Base-by-base conservation (phyloP, 2,888 invertebrate genomes). In the Melinaea marsaeus region DNA sequence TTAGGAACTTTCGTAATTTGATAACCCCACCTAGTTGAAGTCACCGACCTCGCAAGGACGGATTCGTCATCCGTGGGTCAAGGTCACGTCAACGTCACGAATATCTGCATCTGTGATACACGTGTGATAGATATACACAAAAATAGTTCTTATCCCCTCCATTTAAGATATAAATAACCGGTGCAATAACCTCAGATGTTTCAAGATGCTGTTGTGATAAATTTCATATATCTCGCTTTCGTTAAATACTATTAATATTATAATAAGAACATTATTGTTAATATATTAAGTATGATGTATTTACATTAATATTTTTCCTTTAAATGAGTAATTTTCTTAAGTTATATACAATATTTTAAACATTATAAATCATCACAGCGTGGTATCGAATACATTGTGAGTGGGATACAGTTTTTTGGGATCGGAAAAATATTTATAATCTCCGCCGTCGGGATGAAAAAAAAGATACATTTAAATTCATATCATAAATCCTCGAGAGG, bases 31-130 rank as follows among this genome's bases (percentile, higher is more conserved):
- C 69, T 76, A 74, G 78, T 81, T 80, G 55, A 59, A 63, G 71
- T 83, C 85, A 78, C 73, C 79, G 88, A 87, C 86, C 88, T 79
- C 83, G 77, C 90, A 90, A 90, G 90, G 90, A 87, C 89, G 88
- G 82, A 82, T 88, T 82, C 84, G 88, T 90, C 89, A 90, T 85
- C 78, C 79, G 76, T 74, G 68, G 86, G 87, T 86, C 89, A 90
- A 89, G 90, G 90, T 83, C 85, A 85, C 84, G 81, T 81, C 86
- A 82, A 82, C 83, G 83, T 79, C 78, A 77, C 76, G 66, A 79
- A 81, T 84, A 85, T 87, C 87, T 88, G 86, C 86, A 87, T 86
- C 86, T 86, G 85, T 79, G 87, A 88, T 88, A 22, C 22, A 22
- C 85, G 83, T 81, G 86, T 85, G 22, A 80, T 82, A 83, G 86